phyloP scores from a whole-genome alignment of 1,140 invertebrate genomes.

The Aphelenchoides fujianensis region DNA sequence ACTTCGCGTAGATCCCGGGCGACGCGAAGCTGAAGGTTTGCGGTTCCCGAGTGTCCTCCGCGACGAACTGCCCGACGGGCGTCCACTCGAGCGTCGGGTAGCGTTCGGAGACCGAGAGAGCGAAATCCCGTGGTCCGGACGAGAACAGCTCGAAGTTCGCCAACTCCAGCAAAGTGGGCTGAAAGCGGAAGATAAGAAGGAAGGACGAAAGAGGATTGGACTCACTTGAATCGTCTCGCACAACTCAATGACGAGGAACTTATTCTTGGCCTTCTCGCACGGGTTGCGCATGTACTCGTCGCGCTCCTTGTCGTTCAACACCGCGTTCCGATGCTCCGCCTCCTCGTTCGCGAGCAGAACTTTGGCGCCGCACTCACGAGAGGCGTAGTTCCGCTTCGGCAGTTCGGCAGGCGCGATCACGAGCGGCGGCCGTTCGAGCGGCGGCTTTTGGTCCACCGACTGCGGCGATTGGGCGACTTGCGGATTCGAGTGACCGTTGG shows the following conservation, averaged over 20 bases:
- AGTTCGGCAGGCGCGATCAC: neutral
- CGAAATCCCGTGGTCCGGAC: slow-evolving; percentile 85
- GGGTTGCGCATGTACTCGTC: slow-evolving; percentile 98
- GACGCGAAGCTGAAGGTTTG: slow-evolving; percentile 78
- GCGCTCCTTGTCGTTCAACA: slow-evolving; percentile 72
- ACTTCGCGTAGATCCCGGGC: slow-evolving; percentile 82
- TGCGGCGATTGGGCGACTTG: neutral
- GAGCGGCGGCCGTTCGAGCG: neutral
- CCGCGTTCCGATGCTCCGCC: slow-evolving; percentile 73
- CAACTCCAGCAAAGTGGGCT: slow-evolving; percentile 73
- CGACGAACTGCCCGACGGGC: slow-evolving; percentile 78
- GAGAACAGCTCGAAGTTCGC: slow-evolving; percentile 98
- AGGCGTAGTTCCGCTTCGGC: slow-evolving; percentile 66
- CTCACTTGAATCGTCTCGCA: slow-evolving; percentile 89
- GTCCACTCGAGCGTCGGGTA: slow-evolving; percentile 89
- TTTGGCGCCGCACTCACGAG: slow-evolving; percentile 93
- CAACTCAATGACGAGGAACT: slow-evolving; percentile 94
- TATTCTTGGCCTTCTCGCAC: slow-evolving; percentile 74
- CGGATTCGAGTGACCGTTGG: neutral
- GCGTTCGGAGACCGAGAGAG: slow-evolving; percentile 77
- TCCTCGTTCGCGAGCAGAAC: slow-evolving; percentile 85
- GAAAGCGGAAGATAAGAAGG: too few species aligned
- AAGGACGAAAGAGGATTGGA: too few species aligned
- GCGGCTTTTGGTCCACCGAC: neutral
- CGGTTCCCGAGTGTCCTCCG: slow-evolving; percentile 78